Conservation (phyloP, 1,140 invertebrate species). For the Camponotus vicinus region DNA sequence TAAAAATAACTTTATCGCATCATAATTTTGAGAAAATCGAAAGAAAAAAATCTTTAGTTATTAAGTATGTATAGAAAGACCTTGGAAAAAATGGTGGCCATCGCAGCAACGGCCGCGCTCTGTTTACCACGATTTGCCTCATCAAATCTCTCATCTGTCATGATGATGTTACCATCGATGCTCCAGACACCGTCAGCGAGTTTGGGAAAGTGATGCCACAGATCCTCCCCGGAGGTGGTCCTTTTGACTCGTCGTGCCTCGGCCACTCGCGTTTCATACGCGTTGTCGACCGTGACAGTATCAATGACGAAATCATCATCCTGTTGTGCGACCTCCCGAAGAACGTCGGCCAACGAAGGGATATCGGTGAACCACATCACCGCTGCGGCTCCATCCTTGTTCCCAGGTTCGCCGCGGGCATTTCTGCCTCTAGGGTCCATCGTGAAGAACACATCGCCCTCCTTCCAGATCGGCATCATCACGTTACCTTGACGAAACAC, state of each 20-base stretch:
- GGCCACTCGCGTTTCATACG: conserved; percentile 69
- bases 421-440: conserved; percentile 81
- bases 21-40: too few relatives aligned
- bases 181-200: conserved; percentile 76
- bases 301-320: conserved; percentile 76
- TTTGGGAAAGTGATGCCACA: conserved; percentile 79
- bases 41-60: not conserved
- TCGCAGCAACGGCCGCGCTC: conserved; percentile 76
- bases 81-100: conserved; percentile 81
- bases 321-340: not conserved
- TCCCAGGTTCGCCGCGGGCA: conserved; percentile 64
- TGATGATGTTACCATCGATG: conserved; percentile 69
- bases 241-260: conserved; percentile 62
- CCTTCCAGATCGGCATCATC: conserved; percentile 81
- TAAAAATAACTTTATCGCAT: too few relatives aligned
- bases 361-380: conserved; percentile 79
- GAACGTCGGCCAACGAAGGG: conserved; percentile 59
- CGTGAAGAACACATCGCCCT: conserved; percentile 76
- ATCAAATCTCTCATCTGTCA: conserved; percentile 70
- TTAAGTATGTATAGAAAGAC: conserved; percentile 14
- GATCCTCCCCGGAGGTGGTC: conserved; percentile 69
- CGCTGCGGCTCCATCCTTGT: conserved; percentile 72
- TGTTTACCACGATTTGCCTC: conserved; percentile 73
- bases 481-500: conserved; percentile 75
- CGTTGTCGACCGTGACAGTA: conserved; percentile 74